phyloP scores from a whole-genome alignment of 2,797 vertebrate genomes.

The Poliocrania exsul region DNA sequence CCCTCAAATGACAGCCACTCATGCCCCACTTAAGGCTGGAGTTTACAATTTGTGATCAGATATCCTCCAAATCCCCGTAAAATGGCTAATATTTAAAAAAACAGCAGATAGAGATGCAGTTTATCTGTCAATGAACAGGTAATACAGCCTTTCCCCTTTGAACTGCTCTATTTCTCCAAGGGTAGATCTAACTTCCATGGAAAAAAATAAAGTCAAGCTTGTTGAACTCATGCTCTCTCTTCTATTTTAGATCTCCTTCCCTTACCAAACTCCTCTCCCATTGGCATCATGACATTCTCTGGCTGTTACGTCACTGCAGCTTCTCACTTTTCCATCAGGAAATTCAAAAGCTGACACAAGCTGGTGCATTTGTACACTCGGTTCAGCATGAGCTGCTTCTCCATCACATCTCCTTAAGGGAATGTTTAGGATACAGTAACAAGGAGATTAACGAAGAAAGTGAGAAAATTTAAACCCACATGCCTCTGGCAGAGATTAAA shows the following conservation, averaged over 20 bases:
- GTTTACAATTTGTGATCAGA: not conserved
- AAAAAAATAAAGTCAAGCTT: not conserved
- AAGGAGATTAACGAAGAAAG: not conserved
- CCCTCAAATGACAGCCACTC: not conserved
- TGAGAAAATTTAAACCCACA: not conserved
- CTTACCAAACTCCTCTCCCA: fast-evolving
- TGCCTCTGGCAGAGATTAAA: not conserved
- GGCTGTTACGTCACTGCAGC: not conserved
- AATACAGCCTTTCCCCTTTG: not conserved
- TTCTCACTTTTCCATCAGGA: not conserved
- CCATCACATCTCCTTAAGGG: no score
- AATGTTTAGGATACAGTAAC: not conserved
- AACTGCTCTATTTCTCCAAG: not conserved
- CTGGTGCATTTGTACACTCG: not conserved
- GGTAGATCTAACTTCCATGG: fast-evolving
- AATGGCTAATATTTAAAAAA: not conserved
- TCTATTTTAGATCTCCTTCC: not conserved
- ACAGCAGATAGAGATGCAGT: not conserved
- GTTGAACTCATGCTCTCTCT: not conserved
- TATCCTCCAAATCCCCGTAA: not conserved
- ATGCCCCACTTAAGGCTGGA: not conserved
- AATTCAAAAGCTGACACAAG: not conserved
- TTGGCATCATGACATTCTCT: fast-evolving
- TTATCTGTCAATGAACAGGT: not conserved
- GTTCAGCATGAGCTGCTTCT: not conserved